Evolutionary conservation across 2,888 invertebrate genomes (phyloP), one percentile per base, ranked within the genome.

Genomic region (Caenorhabditis japonica): DNA sequence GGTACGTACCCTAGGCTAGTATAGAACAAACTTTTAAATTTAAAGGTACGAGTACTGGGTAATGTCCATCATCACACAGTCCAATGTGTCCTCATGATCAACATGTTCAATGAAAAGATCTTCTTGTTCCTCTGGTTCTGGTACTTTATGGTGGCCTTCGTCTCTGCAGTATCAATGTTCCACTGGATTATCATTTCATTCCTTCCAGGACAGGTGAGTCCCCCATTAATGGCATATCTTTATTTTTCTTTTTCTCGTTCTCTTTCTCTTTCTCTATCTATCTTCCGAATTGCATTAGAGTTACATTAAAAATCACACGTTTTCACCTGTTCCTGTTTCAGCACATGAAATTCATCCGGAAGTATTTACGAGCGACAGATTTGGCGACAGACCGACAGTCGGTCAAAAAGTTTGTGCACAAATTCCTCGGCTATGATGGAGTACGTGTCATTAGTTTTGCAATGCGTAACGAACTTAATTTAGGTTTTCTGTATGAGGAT

Each of bases 11-110:
- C 13, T 33, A 4, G 10, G 21, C n/a, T 15, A 7, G 21, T 13
- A 2, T 15, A n/a, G 13, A 39, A 21, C 19, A 36, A 15, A 15
- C 23, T 23, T 4, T 1, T 34, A 34, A 2, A 39, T 23, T 33
- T 53, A 19, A 36, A 85, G 84, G 86, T 89, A 34, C 86, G 90
- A 49, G 89, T 89, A 78, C 83, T 90, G 56, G 87, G 87, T 56
- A 87, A 87, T 71, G 87, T 87, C 21, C 87, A 87, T 61, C 87
- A 87, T 72, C 86, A 87, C 76, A 87, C 87, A 15, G 87, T 88
- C n/a, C 87, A 87, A 79, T 87, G 87, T 51, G 87, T 87, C 23
- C 77, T 87, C 4, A 87, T 87, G 87, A 86, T 87, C 74, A 87
- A 86, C 64, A 86, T 86, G 86, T 79, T 81, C 75, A 80, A 81